phyloP scores from a whole-genome alignment of 2,888 invertebrate species.

The Tyria jacobaeae region DNA sequence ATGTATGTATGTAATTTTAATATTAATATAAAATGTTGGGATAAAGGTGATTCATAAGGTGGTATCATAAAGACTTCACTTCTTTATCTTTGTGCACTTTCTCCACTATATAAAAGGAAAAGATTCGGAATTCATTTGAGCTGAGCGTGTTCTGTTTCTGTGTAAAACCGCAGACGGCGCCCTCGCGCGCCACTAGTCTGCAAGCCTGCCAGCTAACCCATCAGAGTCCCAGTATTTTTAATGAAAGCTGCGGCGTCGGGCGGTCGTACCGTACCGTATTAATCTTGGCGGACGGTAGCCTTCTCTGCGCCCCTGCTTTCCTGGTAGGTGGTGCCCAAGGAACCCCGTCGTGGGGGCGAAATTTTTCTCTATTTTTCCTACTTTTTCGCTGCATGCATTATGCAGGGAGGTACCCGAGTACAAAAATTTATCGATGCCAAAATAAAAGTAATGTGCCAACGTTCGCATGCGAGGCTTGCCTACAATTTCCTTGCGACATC shows the following conservation, averaged over 20 bases:
- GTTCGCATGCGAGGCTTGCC: constrained; percentile 39
- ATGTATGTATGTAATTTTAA: no score
- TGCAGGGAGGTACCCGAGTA: constrained; percentile 70
- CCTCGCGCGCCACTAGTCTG: constrained; percentile 48
- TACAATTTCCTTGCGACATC: constrained; percentile 34
- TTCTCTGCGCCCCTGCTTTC: constrained; percentile 74
- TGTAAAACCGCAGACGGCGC: constrained; percentile 54
- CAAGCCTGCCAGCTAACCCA: constrained; percentile 59
- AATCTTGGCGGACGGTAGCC: constrained; percentile 79
- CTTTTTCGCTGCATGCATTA: constrained; percentile 79
- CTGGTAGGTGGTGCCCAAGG: constrained; percentile 79
- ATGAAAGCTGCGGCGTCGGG: constrained; percentile 82
- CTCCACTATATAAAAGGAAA: constrained; percentile 14
- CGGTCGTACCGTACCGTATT: constrained; percentile 80
- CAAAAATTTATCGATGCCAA: constrained; percentile 77
- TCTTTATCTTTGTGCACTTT: constrained; percentile 7
- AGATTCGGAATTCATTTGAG: constrained; percentile 43
- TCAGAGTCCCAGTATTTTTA: constrained; percentile 77
- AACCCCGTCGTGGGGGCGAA: constrained; percentile 72
- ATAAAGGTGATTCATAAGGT: background rate
- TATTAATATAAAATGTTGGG: background rate
- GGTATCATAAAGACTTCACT: constrained; percentile 3
- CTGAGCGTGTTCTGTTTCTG: constrained; percentile 40
- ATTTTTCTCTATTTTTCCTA: constrained; percentile 72
- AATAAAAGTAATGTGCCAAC: constrained; percentile 71